phyloP scores from a whole-genome alignment of 2,888 invertebrate species.

The Andrena marginata region DNA sequence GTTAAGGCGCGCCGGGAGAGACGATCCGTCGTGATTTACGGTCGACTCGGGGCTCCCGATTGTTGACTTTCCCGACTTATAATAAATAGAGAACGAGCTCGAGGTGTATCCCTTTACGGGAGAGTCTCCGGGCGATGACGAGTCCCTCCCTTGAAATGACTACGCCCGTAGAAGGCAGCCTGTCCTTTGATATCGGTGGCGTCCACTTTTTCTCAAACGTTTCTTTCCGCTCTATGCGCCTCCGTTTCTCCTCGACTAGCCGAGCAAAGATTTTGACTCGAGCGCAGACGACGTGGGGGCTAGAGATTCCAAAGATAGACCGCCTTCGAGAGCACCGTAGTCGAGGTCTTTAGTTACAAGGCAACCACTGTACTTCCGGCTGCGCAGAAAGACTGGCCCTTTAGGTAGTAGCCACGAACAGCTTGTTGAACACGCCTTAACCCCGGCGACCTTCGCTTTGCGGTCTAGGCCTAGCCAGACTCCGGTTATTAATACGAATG shows the following conservation, averaged over 20 bases:
- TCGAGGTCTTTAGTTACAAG: conserved; percentile 41
- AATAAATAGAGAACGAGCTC: conserved; percentile 51
- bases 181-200: background rate
- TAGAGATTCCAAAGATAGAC: conserved; percentile 12
- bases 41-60: conserved; percentile 48
- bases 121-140: conserved; percentile 33
- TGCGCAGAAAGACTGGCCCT: conserved; percentile 39
- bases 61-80: conserved; percentile 56
- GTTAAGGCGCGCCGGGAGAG: conserved; percentile 53
- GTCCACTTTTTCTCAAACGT: conserved; percentile 34
- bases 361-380: conserved; percentile 47
- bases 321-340: background rate
- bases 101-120: conserved; percentile 38
- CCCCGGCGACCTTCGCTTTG: conserved; percentile 56
- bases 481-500: conserved; percentile 63
- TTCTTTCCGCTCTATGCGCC: background rate
- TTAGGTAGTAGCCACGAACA: conserved; percentile 61
- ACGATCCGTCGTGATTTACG: conserved; percentile 63
- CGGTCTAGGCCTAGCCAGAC: conserved; percentile 47
- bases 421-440: conserved; percentile 68
- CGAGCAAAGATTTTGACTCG: background rate
- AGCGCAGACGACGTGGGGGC: conserved; percentile 16
- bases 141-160: conserved; percentile 15
- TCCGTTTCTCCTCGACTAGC: background rate
- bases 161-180: conserved; percentile 29